Evolutionary conservation across 2,888 invertebrate genomes (phyloP), one percentile per base, ranked within the genome.

Genomic region (Ormia ochracea): DNA sequence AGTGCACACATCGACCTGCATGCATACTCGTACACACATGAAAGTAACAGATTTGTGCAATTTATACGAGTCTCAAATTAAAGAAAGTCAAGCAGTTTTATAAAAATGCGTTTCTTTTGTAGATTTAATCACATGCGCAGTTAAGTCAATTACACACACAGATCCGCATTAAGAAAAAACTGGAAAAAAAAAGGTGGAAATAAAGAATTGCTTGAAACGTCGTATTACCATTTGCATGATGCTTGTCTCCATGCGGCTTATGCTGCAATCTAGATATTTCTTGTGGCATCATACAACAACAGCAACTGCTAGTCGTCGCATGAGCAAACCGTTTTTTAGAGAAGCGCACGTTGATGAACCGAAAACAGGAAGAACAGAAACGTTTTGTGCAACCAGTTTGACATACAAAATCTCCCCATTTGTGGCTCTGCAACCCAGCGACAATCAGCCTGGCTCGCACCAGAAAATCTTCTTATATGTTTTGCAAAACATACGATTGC

Each of bases 71-170:
- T 48, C 31, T 41, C n/a, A n/a, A n/a, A 23, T 54, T 52, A 50
- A 66, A 56, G 36, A 56, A 26, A 56, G 52, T 65, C 50, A 59
- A 50, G 69, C 38, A 75, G 45, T 69, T 41, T 52, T 72, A 72
- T 63, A 76, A 76, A 80, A 80, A 80, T 80, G 80, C 80, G 80
- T 80, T 76, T 80, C 76, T 80, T 80, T 73, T 61, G 76, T 76
- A 80, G 76, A 80, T 80, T 76, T 80, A 80, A 80, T 80, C 80
- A 80, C 80, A 80, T 80, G 80, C 76, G 76, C 80, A 80, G 73
- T 76, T 80, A 76, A 80, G 80, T 80, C 63, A 80, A 76, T 76
- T 76, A 75, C 58, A 75, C 68, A 75, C 59, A 74, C 54, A 66
- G 65, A 65, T 31, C 48, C 41, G 65, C 45, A 28, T 28, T 19